phyloP scores from a whole-genome alignment of 2,888 invertebrate genomes.

The Strigamia maritima region DNA sequence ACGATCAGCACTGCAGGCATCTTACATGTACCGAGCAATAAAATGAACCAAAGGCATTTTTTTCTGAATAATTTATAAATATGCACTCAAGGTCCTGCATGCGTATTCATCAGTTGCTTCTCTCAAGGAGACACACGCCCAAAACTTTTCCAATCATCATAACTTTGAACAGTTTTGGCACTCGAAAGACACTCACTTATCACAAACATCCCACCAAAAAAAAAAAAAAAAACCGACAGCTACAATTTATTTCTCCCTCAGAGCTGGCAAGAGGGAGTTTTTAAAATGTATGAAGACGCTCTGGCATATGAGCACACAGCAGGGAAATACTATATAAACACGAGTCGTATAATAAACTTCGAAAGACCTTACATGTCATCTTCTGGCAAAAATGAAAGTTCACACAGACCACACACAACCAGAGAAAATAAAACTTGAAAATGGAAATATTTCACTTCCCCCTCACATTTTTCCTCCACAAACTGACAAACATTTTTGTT shows the following conservation, averaged over 20 bases:
- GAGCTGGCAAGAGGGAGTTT: constrained; percentile 19
- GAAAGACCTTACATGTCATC: constrained; percentile 17
- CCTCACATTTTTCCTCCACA: neutral
- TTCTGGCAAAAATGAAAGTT: neutral
- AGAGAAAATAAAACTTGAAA: neutral
- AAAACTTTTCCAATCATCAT: constrained; percentile 34
- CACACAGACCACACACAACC: neutral
- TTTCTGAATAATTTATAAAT: constrained; percentile 25
- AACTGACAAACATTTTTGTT: neutral
- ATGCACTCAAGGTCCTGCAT: constrained; percentile 20
- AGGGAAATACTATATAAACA: constrained; percentile 29
- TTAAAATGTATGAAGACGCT: constrained; percentile 26
- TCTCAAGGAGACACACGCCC: constrained; percentile 31
- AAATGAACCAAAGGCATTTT: constrained; percentile 6
- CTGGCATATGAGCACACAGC: constrained; percentile 10
- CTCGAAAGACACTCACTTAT: constrained; percentile 33
- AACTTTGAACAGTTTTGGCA: constrained; percentile 25
- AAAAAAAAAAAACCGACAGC: neutral
- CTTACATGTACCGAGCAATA: constrained; percentile 18
- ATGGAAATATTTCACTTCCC: neutral
- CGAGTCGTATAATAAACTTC: constrained; percentile 7
- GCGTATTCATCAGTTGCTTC: neutral
- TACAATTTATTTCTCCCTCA: constrained; percentile 32
- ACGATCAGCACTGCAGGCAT: constrained; percentile 1
- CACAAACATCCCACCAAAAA: constrained; percentile 14